Evolutionary conservation across 2,797 vertebrate genomes (phyloP).

Genomic region (Salmo trutta): DNA sequence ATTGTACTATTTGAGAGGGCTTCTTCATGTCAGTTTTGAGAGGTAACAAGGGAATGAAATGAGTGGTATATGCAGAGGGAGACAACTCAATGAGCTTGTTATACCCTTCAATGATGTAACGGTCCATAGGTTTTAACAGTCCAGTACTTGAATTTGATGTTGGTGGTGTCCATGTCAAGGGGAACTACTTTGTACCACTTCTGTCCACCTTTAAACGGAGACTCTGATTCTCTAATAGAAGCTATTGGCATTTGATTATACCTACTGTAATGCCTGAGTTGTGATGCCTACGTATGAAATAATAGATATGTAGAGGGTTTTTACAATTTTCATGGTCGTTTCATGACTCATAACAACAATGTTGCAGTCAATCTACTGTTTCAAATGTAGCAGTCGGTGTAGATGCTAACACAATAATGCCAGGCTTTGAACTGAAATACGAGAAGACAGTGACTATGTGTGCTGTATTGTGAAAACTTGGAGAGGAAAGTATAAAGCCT

Average conservation of each 20-base stretch:
- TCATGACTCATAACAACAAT: neutral
- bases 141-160: neutral
- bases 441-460: neutral
- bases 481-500: neutral
- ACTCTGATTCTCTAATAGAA: neutral
- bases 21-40: no score
- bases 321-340: neutral
- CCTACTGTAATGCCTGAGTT: neutral
- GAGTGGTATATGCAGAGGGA: neutral
- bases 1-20: no score
- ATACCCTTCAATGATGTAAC: neutral
- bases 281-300: neutral
- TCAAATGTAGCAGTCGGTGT: neutral
- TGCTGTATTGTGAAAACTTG: neutral
- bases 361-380: neutral
- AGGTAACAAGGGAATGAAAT: neutral
- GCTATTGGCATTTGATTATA: neutral
- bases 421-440: neutral
- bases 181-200: neutral
- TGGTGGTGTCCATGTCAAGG: neutral
- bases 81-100: neutral
- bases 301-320: neutral
- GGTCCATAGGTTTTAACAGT: neutral
- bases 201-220: neutral
- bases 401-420: neutral